Conservation (phyloP, 2,113 vertebrate species). For the Romanogobio albipinnatus region DNA sequence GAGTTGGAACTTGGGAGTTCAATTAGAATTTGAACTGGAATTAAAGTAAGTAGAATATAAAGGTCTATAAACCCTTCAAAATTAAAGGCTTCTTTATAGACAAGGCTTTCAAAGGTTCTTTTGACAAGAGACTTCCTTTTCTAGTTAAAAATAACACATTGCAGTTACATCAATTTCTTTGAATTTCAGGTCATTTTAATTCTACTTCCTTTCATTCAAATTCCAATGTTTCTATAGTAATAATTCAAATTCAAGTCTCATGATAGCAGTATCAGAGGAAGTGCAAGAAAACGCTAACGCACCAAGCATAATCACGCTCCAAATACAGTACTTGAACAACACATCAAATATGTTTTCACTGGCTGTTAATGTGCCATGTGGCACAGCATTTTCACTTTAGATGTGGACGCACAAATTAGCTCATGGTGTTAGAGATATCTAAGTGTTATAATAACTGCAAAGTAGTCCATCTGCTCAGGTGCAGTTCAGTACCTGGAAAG, state of each 20-base stretch:
- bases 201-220: background rate
- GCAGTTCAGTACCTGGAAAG: slow-evolving; percentile 85
- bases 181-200: background rate
- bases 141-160: background rate
- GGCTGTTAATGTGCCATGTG: background rate
- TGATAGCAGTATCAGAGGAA: background rate
- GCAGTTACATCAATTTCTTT: background rate
- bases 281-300: background rate
- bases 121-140: background rate
- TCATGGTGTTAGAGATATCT: background rate
- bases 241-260: background rate
- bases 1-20: background rate
- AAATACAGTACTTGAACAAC: background rate
- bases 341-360: background rate
- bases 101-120: background rate
- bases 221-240: too few relatives aligned
- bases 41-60: background rate
- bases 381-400: background rate
- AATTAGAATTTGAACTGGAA: background rate
- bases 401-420: background rate
- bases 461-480: background rate
- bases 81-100: background rate
- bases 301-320: background rate
- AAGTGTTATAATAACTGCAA: background rate
- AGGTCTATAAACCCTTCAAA: background rate